Evolutionary conservation across 2,888 invertebrate species (phyloP).

Genomic region (Lutraria lutraria): DNA sequence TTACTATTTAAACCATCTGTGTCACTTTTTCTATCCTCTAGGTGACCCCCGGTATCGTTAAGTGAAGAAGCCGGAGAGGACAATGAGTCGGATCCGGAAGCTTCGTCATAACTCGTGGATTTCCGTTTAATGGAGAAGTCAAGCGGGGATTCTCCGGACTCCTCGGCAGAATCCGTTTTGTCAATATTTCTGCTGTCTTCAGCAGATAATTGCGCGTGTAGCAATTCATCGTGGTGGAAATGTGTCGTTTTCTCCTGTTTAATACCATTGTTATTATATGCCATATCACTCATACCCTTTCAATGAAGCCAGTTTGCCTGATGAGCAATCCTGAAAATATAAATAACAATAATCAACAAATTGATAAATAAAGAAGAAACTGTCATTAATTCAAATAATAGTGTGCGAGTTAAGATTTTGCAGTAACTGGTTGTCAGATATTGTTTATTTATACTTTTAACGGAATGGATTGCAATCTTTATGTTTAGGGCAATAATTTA

Average conservation of each 20-base stretch:
- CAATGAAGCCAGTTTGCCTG: constrained; percentile 33
- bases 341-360: not conserved
- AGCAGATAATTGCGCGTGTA: constrained; percentile 69
- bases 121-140: constrained; percentile 79
- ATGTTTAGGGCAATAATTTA: too few relatives aligned
- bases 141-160: constrained; percentile 76
- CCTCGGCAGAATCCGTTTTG: constrained; percentile 72
- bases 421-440: too few relatives aligned
- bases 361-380: too few relatives aligned
- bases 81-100: constrained; percentile 71
- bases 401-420: too few relatives aligned
- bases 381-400: too few relatives aligned
- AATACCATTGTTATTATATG: constrained; percentile 68
- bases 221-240: constrained; percentile 63
- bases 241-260: constrained; percentile 63
- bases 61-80: constrained; percentile 74
- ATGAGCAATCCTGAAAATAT: constrained; percentile 47
- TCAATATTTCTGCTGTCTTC: constrained; percentile 67
- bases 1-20: constrained; percentile 53
- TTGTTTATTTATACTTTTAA: too few relatives aligned
- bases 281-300: constrained; percentile 53
- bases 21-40: constrained; percentile 64
- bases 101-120: constrained; percentile 70
- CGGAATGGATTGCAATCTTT: too few relatives aligned
- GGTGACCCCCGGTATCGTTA: constrained; percentile 69